Percentiles rank a stretch among this genome's conserved stretches.
These are phyloP conservation scores for Ptilonorhynchus violaceus DNA, from an alignment of 2,113 vertebrate genomes.

Conservation along the genomic window DNA sequence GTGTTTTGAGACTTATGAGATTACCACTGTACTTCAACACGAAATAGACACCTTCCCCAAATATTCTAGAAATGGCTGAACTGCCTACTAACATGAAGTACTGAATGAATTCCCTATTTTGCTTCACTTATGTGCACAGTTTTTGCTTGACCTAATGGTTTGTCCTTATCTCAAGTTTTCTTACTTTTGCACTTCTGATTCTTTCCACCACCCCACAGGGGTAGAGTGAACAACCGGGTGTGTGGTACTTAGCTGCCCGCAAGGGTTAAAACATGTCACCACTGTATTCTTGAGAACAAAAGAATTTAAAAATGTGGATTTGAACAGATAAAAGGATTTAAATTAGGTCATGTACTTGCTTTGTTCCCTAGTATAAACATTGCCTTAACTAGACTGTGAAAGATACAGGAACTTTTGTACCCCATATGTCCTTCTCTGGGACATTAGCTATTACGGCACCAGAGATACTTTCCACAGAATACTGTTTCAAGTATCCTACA, in stretches of 20 bases:
- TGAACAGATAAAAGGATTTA: neutral
- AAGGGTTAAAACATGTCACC: neutral
- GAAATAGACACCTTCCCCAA: neutral
- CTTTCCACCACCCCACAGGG: neutral
- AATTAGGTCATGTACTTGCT: neutral
- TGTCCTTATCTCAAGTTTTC: neutral
- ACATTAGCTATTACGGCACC: neutral
- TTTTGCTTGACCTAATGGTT: neutral
- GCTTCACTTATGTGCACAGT: neutral
- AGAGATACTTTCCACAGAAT: neutral
- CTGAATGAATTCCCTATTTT: neutral
- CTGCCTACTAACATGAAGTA: neutral
- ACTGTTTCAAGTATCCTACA: neutral
- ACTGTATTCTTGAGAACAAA: neutral
- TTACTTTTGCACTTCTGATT: neutral
- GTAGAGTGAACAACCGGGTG: neutral
- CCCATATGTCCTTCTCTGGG: neutral
- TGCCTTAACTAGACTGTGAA: neutral
- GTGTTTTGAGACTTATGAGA: neutral
- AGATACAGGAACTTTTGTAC: neutral
- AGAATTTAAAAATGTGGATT: neutral
- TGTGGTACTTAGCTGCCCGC: neutral
- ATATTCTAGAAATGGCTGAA: neutral
- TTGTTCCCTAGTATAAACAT: neutral
- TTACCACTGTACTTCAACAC: neutral